Evolutionary conservation across 2,888 invertebrate species (phyloP), one percentile per base, ranked within the genome.

Genomic region (Pterostichus madidus): DNA sequence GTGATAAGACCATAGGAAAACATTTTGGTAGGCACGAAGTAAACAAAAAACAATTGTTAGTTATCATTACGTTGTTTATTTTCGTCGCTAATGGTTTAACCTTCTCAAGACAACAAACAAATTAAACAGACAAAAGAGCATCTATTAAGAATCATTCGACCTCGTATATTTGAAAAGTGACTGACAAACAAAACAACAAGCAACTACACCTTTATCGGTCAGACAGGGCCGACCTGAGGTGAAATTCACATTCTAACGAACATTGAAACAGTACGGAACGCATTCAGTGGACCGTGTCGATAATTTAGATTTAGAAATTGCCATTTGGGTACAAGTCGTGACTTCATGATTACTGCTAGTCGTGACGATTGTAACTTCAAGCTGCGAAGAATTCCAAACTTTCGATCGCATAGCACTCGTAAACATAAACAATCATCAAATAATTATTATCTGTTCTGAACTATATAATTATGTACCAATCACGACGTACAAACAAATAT

Each of bases 141-240:
- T 64, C 64, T 64, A 64, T 32, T 64, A 59, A 31, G 24, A 5
- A 31, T 31, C 32, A 13, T 13, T 31, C 64, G 64, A 64, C 64
- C 64, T 64, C 64, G 64, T 64, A 64, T 64, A 64, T 64, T 64
- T 64, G 64, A 64, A 64, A 64, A 64, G 64, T 64, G 64, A 64
- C 32, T 64, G 64, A 32, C 64, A 64, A 64, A 64, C 49, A 49
- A 49, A 49, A 49, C 49, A 49, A 49, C 6, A 49, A 49, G 11
- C n/a, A 49, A 39, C 39, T 39, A 64, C 64, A 64, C 31, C 64
- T 32, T 11, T 32, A 64, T 32, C 64, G 24, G n/a, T 13, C 24
- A 64, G 64, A 64, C 68, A 71, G 68, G 68, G 8, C 44, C 68
- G 68, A 44, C 44, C 44, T 71, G 39, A 71, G 44, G 68, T 15